Conservation (phyloP, 2,113 vertebrate species). For the Edolisoma coerulescens region DNA sequence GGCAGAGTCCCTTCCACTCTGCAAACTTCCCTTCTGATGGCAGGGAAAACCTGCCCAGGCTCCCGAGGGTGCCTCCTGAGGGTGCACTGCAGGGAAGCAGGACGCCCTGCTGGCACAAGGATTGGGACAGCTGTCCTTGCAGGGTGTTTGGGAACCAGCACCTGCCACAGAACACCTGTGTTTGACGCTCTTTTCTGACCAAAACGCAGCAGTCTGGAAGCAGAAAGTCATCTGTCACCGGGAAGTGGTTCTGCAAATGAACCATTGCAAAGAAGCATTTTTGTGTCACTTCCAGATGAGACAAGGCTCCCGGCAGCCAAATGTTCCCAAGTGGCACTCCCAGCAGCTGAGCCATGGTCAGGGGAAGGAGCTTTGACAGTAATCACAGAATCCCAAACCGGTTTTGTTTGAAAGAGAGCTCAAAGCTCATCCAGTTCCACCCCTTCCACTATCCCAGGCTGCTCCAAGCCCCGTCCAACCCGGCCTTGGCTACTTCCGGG, state of each 20-base stretch:
- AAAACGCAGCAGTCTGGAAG: background rate
- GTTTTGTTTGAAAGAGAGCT: background rate
- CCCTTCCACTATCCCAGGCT: background rate
- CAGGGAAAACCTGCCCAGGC: background rate
- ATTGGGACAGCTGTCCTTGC: background rate
- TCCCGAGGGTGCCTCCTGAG: background rate
- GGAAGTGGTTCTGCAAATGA: background rate
- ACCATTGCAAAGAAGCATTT: background rate
- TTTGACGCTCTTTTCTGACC: background rate
- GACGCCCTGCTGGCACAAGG: accelerated
- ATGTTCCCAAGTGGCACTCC: background rate
- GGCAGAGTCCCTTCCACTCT: background rate
- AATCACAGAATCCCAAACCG: background rate
- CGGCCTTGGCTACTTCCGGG: background rate
- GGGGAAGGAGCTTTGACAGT: background rate
- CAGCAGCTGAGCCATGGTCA: background rate
- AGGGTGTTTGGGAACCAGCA: background rate
- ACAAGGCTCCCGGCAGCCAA: background rate
- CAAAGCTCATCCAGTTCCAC: background rate
- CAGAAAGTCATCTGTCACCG: background rate
- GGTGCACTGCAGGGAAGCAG: background rate
- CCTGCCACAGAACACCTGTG: accelerated
- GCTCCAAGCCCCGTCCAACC: background rate
- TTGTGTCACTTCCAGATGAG: background rate
- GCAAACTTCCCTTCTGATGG: background rate